phyloP scores from a whole-genome alignment of 2,888 invertebrate species.

The Teleogryllus oceanicus region DNA sequence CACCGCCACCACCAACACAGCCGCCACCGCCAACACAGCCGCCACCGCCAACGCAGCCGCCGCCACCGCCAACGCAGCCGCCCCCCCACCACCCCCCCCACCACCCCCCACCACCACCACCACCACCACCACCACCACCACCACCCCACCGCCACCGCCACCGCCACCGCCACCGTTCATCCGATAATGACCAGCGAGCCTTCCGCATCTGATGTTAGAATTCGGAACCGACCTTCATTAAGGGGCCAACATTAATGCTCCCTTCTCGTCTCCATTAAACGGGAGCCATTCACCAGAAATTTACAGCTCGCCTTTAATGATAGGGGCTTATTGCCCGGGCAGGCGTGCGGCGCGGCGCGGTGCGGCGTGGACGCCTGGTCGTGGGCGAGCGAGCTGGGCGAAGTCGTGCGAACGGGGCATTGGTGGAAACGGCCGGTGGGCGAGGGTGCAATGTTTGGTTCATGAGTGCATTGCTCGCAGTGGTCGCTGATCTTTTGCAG shows the following conservation, averaged over 20 bases:
- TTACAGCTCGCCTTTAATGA: slow-evolving; percentile 2
- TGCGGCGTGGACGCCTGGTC: neutral
- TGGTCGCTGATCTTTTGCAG: no score
- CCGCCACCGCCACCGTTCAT: neutral
- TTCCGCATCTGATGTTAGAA: neutral
- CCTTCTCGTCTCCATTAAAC: neutral
- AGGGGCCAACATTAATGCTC: neutral
- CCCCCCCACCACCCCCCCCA: no score
- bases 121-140: no score
- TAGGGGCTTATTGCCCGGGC: neutral
- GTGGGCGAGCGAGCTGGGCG: neutral
- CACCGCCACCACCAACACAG: no score
- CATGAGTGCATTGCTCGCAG: no score
- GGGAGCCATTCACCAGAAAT: slow-evolving; percentile 18
- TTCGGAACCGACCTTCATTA: slow-evolving; percentile 18
- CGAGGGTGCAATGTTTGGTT: no score
- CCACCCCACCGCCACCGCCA: no score
- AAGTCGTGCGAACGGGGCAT: neutral
- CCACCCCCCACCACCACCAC: no score
- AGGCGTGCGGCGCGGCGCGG: neutral
- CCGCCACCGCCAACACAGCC: no score
- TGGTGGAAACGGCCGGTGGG: no score
- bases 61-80: no score
- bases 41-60: no score
- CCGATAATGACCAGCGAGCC: neutral